Evolutionary conservation across 2,888 invertebrate genomes (phyloP).

Genomic region (Polymixis flavicincta): DNA sequence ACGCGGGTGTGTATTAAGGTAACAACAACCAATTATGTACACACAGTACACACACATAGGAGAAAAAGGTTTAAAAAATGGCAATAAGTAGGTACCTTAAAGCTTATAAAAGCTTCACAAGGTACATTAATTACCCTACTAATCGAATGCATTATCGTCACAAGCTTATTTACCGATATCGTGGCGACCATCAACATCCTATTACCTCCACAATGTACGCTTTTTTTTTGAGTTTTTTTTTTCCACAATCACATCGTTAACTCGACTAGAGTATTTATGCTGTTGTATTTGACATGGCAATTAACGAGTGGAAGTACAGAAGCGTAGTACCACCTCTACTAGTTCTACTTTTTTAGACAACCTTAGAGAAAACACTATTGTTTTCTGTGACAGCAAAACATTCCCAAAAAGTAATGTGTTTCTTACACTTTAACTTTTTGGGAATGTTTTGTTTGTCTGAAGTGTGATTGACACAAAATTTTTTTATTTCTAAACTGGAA

Average conservation of each 20-base stretch:
- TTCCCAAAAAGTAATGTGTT: no score
- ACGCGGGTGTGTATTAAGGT: no score
- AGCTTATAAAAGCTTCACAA: conserved; percentile 25
- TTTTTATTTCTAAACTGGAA: no score
- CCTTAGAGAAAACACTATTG: not conserved
- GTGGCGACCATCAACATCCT: conserved; percentile 55
- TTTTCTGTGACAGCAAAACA: no score
- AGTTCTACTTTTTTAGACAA: no score
- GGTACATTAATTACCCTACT: conserved; percentile 24
- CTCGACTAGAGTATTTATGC: conserved; percentile 52
- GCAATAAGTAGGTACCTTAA: not conserved
- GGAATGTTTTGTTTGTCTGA: not conserved
- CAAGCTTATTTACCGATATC: conserved; percentile 59
- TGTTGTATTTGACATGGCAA: conserved; percentile 65
- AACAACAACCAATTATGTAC: not conserved
- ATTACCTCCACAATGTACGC: conserved; percentile 48
- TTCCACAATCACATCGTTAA: conserved; percentile 61
- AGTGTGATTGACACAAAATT: no score
- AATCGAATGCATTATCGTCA: conserved; percentile 57
- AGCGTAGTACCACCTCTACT: no score
- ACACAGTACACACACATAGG: not conserved
- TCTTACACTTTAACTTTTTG: no score
- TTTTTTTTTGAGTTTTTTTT: conserved; percentile 43
- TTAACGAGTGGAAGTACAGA: conserved; percentile 37
- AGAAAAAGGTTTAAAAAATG: not conserved